Evolutionary conservation across 1,140 invertebrate genomes (phyloP).

Genomic region (Trichomalopsis sarcophagae): DNA sequence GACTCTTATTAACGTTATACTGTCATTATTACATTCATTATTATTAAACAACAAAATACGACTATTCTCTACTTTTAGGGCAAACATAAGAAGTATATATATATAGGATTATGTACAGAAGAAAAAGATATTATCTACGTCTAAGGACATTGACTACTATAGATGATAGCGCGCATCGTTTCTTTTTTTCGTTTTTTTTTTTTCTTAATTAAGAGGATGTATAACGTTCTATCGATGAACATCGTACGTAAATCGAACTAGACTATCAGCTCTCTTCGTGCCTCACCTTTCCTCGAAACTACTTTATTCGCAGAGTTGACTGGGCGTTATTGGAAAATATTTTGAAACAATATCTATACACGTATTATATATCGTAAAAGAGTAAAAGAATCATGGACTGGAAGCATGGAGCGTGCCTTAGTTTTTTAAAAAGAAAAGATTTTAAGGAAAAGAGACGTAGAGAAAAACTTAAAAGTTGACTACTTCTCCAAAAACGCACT

Average conservation of each 20-base stretch:
- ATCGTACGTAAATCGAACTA: constrained; percentile 28
- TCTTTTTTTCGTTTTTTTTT: constrained; percentile 33
- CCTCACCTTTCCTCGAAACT: not conserved
- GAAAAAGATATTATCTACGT: constrained; percentile 71
- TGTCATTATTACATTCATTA: constrained; percentile 67
- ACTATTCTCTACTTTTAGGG: constrained; percentile 66
- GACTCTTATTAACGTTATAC: constrained; percentile 70
- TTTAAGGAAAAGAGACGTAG: not conserved
- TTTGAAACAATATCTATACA: constrained; percentile 48
- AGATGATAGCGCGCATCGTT: constrained; percentile 57
- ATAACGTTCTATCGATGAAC: constrained; percentile 30
- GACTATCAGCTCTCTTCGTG: constrained; percentile 35
- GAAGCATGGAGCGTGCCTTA: constrained; percentile 73
- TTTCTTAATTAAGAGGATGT: constrained; percentile 34
- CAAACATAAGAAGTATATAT: constrained; percentile 66
- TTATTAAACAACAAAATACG: constrained; percentile 65
- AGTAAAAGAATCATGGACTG: constrained; percentile 63
- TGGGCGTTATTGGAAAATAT: constrained; percentile 38
- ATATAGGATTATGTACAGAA: constrained; percentile 73
- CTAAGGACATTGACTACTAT: constrained; percentile 68
- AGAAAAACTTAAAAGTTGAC: not conserved
- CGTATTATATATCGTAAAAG: constrained; percentile 59
- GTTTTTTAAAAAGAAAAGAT: constrained; percentile 54
- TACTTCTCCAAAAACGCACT: not conserved
- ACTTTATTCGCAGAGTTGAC: constrained; percentile 22